Evolutionary conservation across 2,888 invertebrate genomes (phyloP), one percentile per base, ranked within the genome.

Genomic region (Liodrosophila aerea): DNA sequence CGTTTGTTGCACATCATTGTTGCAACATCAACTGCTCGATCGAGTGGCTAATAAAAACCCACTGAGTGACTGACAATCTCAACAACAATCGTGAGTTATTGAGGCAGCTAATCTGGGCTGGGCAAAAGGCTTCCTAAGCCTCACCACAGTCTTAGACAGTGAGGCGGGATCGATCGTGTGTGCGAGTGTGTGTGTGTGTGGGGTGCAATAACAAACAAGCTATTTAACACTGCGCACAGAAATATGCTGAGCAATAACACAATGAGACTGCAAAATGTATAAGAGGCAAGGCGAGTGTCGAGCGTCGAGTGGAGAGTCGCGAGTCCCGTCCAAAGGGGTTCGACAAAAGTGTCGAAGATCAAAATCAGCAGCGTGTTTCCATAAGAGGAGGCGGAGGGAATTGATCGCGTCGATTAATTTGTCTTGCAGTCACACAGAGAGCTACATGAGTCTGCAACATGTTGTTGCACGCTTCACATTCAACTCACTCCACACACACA

Each of bases 361-460:
- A 74, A 85, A 87, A 86, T 86, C 87, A 83, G 74, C 78, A 78
- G 76, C 68, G 54, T 49, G 60, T 39, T n/a, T 2, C 47, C 58
- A 51, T 50, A 64, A 58, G 57, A 81, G 73, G 57, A 81, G 73
- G 78, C 76, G 65, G 22, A 22, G 22, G 80, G 54, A 86, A 87
- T 88, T 84, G 87, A 88, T 85, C 87, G 86, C 76, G 68, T 80
- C 87, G 88, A 87, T 88, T 87, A 88, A 88, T 87, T 88, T 87
- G 88, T 87, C 87, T 87, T 87, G 76, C 66, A 36, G 16, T 44
- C 13, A 44, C 18, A n/a, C 40, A n/a, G 37, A 9, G 41, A n/a
- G 13, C 9, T 44, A 7, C 76, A 86, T 86, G 85, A 85, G 71
- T 76, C 66, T 84, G 84, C 84, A 86, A 80, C 85, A 77, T 69